phyloP scores from a whole-genome alignment of 2,888 invertebrate species.

The Baccha elongata region DNA sequence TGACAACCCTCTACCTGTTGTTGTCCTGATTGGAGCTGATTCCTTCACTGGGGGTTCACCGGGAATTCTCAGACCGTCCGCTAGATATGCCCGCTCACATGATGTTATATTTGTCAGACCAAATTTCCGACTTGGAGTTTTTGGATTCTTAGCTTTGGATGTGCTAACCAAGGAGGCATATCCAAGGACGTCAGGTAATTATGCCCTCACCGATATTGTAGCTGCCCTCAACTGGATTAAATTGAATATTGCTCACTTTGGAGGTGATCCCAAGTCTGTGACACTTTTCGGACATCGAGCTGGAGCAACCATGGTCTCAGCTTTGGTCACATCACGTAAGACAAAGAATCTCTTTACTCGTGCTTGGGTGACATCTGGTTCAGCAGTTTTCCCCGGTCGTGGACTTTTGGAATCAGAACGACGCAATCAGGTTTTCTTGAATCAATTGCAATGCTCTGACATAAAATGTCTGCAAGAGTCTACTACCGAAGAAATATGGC shows the following conservation, averaged over 20 bases:
- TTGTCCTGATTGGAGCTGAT: conserved; percentile 91
- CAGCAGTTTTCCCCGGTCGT: conserved; percentile 88
- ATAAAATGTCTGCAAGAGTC: conserved; percentile 85
- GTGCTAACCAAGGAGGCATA: conserved; percentile 87
- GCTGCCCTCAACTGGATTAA: conserved; percentile 91
- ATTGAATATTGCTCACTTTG: conserved; percentile 91
- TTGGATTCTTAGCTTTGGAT: conserved; percentile 92
- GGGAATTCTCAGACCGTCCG: conserved; percentile 88
- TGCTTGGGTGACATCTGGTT: conserved; percentile 91
- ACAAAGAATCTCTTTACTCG: conserved; percentile 88
- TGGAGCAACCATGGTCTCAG: conserved; percentile 92
- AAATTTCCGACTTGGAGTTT: conserved; percentile 90
- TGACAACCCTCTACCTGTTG: conserved; percentile 90
- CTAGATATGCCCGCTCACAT: conserved; percentile 88
- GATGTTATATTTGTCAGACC: conserved; percentile 94
- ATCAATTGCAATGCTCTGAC: conserved; percentile 84
- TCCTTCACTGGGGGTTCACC: conserved; percentile 90
- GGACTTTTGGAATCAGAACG: conserved; percentile 85
- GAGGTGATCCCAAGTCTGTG: conserved; percentile 90
- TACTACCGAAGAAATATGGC: conserved; percentile 85
- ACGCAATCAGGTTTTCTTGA: conserved; percentile 85
- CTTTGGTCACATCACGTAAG: conserved; percentile 85
- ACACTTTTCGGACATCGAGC: conserved; percentile 93
- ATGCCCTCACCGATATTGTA: conserved; percentile 91
- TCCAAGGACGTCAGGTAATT: conserved; percentile 92